Base-by-base conservation (phyloP, 2,888 invertebrate species). In the Rotaria socialis region DNA sequence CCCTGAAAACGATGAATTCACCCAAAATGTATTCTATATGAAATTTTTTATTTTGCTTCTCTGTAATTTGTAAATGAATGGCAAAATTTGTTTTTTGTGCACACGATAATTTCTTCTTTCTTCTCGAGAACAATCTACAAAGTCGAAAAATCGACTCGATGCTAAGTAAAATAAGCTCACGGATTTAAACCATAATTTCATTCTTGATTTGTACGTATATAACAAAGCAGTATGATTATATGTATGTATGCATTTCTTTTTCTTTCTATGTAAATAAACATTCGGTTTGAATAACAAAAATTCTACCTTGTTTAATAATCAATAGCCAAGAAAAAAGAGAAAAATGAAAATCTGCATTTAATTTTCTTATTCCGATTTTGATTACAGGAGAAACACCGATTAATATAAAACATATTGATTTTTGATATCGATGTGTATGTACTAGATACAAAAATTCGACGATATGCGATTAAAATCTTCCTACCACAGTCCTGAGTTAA, bases 1-100 rank as follows among this genome's bases (percentile, higher is more conserved):
- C 67, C 67, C 35, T 67, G 67, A 67, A 67, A 67, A 67, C 27
- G 67, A 67, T 35, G 27, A 67, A 67, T 67, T 27, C 27, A 67
- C 35, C 67, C 35, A 67, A 67, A 35, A 67, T 67, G 7, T 67
- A 60, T 67, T 19, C 35, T 14, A 14, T 35, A 19, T 67, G 67
- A 41, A 67, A 67, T 6, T 52, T 14, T 60, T n/a, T 35, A 14
- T 67, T 35, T 67, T 35, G 67, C 35, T 67, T 67, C 67, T 67
- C 67, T 67, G 67, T 67, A 67, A 67, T 67, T 67, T 41, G 35
- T 19, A 14, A 22, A 24, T 67, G 55, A 19, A 55, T 24, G 56
- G 24, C 14, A 27, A 60, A 60, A 60, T 0, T 60, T n/a, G n/a
- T 11, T 55, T 55, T 2, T 55, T 19, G 14, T 60, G n/a, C 11